These are phyloP conservation scores for Syngnathus floridae DNA, from an alignment of 2,113 vertebrate genomes.

Conservation along the genomic window DNA sequence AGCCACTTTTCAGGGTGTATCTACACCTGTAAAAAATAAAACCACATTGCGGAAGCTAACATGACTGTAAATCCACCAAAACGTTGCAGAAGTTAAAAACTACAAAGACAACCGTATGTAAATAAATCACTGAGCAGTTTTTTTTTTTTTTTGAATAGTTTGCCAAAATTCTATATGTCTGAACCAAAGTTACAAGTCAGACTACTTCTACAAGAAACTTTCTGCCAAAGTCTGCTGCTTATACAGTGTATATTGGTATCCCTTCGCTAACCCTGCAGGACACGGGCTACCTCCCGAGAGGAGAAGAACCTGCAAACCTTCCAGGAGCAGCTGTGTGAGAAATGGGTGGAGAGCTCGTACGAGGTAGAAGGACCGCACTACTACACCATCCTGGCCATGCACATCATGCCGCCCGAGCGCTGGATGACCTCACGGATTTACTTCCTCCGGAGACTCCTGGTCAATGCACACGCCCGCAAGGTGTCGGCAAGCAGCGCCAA, in stretches of 20 bases:
- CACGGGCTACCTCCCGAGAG: slow-evolving; percentile 90
- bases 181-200: neutral
- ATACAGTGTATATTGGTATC: neutral
- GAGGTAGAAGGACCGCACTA: slow-evolving; percentile 96
- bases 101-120: no score
- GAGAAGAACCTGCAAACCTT: slow-evolving; percentile 97
- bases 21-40: no score
- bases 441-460: slow-evolving; percentile 83
- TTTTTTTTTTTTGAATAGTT: no score
- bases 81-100: neutral
- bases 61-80: neutral
- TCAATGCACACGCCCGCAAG: slow-evolving; percentile 79
- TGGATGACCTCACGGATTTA: slow-evolving; percentile 82
- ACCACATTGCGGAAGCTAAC: no score
- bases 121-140: no score
- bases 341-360: slow-evolving; percentile 92
- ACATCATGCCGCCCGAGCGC: slow-evolving; percentile 83
- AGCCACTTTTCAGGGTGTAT: no score
- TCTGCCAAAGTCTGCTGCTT: neutral
- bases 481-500: slow-evolving; percentile 81
- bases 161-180: no score
- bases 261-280: slow-evolving; percentile 63
- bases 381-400: slow-evolving; percentile 87
- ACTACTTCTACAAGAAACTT: neutral
- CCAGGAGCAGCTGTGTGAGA: slow-evolving; percentile 92